phyloP scores from a whole-genome alignment of 2,888 invertebrate genomes.

The Leucophora obtusa region DNA sequence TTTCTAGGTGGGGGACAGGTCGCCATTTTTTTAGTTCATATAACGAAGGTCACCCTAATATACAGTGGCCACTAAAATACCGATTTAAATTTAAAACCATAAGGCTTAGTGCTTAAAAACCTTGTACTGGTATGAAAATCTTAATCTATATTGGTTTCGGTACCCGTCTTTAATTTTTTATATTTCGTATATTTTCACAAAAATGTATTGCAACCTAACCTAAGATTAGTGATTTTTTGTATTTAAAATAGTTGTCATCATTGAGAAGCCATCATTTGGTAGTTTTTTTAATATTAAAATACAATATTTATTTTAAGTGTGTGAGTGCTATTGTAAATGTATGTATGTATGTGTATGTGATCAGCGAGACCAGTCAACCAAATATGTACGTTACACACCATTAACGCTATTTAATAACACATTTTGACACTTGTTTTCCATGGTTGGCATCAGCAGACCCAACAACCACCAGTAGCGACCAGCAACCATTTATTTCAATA shows the following conservation, averaged over 20 bases:
- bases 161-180: no score
- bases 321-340: not conserved
- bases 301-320: not conserved
- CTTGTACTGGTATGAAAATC: no score
- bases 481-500: not conserved
- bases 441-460: constrained; percentile 12
- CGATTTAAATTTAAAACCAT: no score
- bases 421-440: constrained; percentile 31
- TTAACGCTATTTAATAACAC: constrained; percentile 31
- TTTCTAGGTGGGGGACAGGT: no score
- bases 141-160: no score
- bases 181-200: no score
- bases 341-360: not conserved
- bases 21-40: no score
- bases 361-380: constrained; percentile 6
- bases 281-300: not conserved
- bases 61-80: no score
- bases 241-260: not conserved
- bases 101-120: no score
- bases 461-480: not conserved
- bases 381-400: constrained; percentile 31
- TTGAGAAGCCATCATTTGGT: not conserved
- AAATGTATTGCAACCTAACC: no score
- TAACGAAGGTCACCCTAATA: no score
- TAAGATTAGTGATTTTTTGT: no score